Percentiles rank a stretch among this genome's conserved stretches.
Evolutionary conservation across 1,140 invertebrate genomes (phyloP).

Genomic region (Papilio dardanus): DNA sequence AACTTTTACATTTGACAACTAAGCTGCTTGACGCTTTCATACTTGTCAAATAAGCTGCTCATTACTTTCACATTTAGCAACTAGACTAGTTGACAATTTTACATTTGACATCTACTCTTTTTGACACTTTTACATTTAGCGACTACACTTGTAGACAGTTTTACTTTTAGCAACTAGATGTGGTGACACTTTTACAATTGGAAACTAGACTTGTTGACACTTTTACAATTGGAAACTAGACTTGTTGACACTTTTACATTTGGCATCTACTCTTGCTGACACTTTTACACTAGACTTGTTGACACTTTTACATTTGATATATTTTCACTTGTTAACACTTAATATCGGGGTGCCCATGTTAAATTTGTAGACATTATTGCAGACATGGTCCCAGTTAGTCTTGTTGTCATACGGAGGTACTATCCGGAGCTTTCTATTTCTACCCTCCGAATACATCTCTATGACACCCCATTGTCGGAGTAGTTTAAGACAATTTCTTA

Average conservation of each 20-base stretch:
- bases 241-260: slow-evolving; percentile 31
- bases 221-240: slow-evolving; percentile 29
- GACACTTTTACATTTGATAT: slow-evolving; percentile 1
- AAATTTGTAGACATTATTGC: slow-evolving; percentile 59
- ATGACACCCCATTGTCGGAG: slow-evolving; percentile 90
- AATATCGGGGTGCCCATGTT: slow-evolving; percentile 62
- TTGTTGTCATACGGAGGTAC: slow-evolving; percentile 52
- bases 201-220: slow-evolving; percentile 5
- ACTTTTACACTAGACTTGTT: slow-evolving; percentile 29
- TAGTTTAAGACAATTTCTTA: slow-evolving; percentile 91
- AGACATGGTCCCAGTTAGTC: slow-evolving; percentile 45
- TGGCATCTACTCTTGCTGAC: slow-evolving; percentile 1
- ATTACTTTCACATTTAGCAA: no score
- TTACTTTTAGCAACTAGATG: no score
- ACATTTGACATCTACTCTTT: slow-evolving; percentile 16
- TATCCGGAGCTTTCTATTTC: slow-evolving; percentile 51
- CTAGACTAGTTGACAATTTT: slow-evolving; percentile 17
- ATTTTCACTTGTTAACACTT: slow-evolving; percentile 18
- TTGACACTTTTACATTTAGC: no score
- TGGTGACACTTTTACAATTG: slow-evolving; percentile 1
- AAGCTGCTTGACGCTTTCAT: no score
- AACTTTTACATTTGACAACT: not conserved
- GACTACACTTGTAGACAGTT: slow-evolving; percentile 14
- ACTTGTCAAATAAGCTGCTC: no score
- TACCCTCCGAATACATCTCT: slow-evolving; percentile 85